A percentile compares a stretch with the other conserved stretches of the same genome.
Conservation (phyloP, 2,113 vertebrate species). For the Apodemus speciosus region DNA sequence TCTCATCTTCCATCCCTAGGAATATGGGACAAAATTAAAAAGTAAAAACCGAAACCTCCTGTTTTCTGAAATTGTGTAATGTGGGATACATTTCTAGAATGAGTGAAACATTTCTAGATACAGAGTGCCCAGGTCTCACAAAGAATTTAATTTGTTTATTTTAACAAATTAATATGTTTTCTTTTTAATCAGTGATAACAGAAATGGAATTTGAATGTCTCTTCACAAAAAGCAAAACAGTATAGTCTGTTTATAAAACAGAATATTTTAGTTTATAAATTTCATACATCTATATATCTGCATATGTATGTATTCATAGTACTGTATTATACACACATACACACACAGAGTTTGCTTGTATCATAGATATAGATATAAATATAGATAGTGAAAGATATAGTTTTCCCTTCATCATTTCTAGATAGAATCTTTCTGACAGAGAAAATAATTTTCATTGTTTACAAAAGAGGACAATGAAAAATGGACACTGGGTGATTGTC, state of each 20-base stretch:
- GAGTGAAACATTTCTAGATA: not conserved
- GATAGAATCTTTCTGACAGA: not conserved
- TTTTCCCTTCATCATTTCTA: not conserved
- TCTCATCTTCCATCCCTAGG: not conserved
- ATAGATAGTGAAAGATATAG: not conserved
- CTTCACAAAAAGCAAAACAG: too few relatives aligned
- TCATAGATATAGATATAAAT: not conserved
- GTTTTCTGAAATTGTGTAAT: not conserved
- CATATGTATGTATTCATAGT: not conserved
- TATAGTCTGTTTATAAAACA: too few relatives aligned
- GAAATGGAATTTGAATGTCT: too few relatives aligned
- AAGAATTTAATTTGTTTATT: not conserved
- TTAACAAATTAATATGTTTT: too few relatives aligned
- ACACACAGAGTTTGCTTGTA: not conserved
- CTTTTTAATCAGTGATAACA: too few relatives aligned
- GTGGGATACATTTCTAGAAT: not conserved
- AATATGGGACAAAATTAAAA: not conserved
- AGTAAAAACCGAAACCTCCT: not conserved
- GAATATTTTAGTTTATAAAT: slow-evolving; percentile 6
- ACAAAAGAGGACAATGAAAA: not conserved
- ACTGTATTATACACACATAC: not conserved
- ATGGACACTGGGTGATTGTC: not conserved
- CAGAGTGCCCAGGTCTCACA: not conserved
- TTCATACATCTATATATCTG: not conserved
- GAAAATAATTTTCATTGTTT: not conserved